These are phyloP conservation scores for Scatophagus argus DNA, from an alignment of 2,113 vertebrate genomes.

Conservation along the genomic window DNA sequence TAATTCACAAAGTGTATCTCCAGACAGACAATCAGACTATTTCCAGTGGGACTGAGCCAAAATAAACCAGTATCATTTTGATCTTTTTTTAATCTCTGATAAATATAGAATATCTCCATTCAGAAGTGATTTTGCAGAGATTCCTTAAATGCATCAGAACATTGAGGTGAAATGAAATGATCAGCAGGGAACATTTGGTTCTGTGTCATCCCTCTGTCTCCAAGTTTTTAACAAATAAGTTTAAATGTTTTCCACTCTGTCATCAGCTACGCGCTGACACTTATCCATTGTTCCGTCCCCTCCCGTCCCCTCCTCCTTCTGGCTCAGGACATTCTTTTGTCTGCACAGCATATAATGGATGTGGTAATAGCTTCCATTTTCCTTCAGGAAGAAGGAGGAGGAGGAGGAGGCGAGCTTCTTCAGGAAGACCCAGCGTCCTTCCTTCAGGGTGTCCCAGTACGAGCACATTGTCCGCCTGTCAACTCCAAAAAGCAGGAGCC, in stretches of 20 bases:
- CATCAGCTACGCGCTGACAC: conserved; percentile 30
- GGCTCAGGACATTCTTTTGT: conserved; percentile 51
- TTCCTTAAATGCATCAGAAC: conserved; percentile 15
- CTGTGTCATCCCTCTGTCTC: not conserved
- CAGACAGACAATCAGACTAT: not conserved
- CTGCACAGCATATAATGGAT: conserved; percentile 34
- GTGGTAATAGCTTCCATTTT: conserved; percentile 53
- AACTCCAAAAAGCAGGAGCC: conserved; percentile 55
- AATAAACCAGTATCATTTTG: not conserved
- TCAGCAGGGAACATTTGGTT: not conserved
- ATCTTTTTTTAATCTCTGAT: not conserved
- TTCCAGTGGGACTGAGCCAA: not conserved
- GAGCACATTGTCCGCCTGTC: conserved; percentile 69
- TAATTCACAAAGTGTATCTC: not conserved
- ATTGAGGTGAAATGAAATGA: not conserved
- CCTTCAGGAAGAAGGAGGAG: conserved; percentile 58
- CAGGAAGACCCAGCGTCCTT: conserved; percentile 62
- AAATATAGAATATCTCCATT: too few species aligned
- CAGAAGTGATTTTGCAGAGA: not conserved
- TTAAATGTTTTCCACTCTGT: conserved; percentile 42
- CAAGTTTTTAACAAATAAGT: not conserved
- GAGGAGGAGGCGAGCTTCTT: conserved; percentile 40
- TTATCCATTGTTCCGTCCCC: conserved; percentile 50
- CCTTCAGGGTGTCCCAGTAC: conserved; percentile 52
- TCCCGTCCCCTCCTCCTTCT: not conserved